Conservation (phyloP, 1,140 invertebrate species). For the Drosophila sp. region DNA sequence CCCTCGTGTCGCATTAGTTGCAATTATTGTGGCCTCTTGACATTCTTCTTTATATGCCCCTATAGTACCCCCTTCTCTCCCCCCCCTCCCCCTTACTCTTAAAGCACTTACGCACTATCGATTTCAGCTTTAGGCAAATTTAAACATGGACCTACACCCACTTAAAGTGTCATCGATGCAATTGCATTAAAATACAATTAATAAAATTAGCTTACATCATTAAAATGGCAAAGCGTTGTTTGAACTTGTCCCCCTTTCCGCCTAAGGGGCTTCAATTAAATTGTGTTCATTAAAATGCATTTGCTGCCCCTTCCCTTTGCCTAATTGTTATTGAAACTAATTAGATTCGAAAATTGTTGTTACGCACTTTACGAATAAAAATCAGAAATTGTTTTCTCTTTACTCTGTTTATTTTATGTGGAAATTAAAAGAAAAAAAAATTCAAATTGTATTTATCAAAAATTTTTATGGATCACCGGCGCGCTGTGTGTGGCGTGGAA, state of each 20-base stretch:
- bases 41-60: constrained; percentile 74
- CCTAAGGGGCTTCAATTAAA: constrained; percentile 69
- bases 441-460: constrained; percentile 34
- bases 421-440: constrained; percentile 43
- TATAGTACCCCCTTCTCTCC: background rate
- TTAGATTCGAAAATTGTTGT: constrained; percentile 57
- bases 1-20: constrained; percentile 76
- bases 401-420: constrained; percentile 35
- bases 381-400: constrained; percentile 34
- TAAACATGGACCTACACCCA: constrained; percentile 35
- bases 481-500: constrained; percentile 43
- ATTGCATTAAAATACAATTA: constrained; percentile 43
- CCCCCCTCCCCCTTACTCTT: background rate
- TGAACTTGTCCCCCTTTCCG: constrained; percentile 62
- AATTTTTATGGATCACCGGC: constrained; percentile 32
- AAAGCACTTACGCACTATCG: constrained; percentile 52
- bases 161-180: constrained; percentile 59
- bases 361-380: constrained; percentile 47
- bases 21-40: constrained; percentile 83
- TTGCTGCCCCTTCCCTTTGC: constrained; percentile 29
- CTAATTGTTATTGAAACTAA: constrained; percentile 69
- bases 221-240: constrained; percentile 28
- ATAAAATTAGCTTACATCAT: constrained; percentile 51
- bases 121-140: constrained; percentile 49
- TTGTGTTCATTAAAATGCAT: constrained; percentile 23